Conservation (phyloP, 2,888 invertebrate genomes). For the Drosophila formosana region DNA sequence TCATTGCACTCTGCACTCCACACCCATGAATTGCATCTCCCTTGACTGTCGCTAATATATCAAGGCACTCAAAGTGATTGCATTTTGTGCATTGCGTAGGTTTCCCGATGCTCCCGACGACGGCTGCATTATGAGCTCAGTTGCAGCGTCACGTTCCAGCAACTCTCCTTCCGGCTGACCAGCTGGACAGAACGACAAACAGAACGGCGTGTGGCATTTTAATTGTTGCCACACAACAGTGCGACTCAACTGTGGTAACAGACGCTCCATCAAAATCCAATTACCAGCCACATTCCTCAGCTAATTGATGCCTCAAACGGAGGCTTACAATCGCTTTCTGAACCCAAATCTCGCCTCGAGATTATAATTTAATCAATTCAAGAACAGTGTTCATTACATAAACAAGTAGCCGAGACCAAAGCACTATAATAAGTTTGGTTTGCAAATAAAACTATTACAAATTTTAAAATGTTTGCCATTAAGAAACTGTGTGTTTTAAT, state of each 20-base stretch:
- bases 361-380: too few relatives aligned
- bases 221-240: slow-evolving; percentile 41
- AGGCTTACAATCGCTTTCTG: background rate
- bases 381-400: too few relatives aligned
- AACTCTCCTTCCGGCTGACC: slow-evolving; percentile 1
- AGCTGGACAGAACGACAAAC: slow-evolving; percentile 4
- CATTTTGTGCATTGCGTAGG: slow-evolving; percentile 55
- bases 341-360: too few relatives aligned
- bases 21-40: background rate
- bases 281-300: slow-evolving; percentile 7
- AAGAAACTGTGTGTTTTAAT: too few relatives aligned
- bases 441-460: too few relatives aligned
- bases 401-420: too few relatives aligned
- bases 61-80: slow-evolving; percentile 70
- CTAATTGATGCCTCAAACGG: slow-evolving; percentile 30
- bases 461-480: too few relatives aligned
- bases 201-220: slow-evolving; percentile 27
- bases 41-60: slow-evolving; percentile 51
- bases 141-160: slow-evolving; percentile 71
- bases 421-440: too few relatives aligned
- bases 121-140: slow-evolving; percentile 62
- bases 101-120: slow-evolving; percentile 28
- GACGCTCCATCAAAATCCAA: slow-evolving; percentile 22
- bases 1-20: background rate
- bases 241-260: slow-evolving; percentile 7